A percentile compares a stretch with the other conserved stretches of the same genome.
These are phyloP conservation scores for Chironomus striatipennis DNA, from an alignment of 1,140 invertebrate genomes.

Conservation along the genomic window DNA sequence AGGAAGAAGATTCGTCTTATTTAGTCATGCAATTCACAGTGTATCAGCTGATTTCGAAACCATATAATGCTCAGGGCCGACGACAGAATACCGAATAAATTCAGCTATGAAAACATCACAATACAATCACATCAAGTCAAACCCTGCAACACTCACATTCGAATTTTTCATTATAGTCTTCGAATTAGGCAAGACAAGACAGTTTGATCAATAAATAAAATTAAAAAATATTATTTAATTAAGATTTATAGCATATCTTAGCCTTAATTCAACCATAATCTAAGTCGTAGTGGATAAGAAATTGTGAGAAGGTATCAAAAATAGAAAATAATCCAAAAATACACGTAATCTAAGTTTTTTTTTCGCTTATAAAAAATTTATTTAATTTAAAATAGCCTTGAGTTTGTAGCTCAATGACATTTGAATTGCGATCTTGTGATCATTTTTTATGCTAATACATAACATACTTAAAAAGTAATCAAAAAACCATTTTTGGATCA, in stretches of 20 bases:
- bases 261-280: neutral
- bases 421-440: neutral
- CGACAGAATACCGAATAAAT: neutral
- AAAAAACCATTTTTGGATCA: no score
- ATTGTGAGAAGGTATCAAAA: neutral
- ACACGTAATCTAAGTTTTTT: constrained; percentile 1
- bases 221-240: neutral
- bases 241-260: neutral
- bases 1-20: no score
- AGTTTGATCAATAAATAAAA: neutral
- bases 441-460: neutral
- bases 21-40: neutral
- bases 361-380: neutral
- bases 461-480: no score
- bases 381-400: neutral
- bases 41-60: neutral
- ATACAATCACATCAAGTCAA: neutral
- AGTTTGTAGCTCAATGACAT: neutral
- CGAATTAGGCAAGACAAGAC: neutral
- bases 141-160: neutral
- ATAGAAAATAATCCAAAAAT: neutral
- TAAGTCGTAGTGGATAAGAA: neutral
- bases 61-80: neutral
- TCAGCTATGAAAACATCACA: neutral
- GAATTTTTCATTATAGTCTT: constrained; percentile 1